These are phyloP conservation scores for Drosophila oshimai DNA, from an alignment of 1,140 invertebrate species.

Conservation along the genomic window DNA sequence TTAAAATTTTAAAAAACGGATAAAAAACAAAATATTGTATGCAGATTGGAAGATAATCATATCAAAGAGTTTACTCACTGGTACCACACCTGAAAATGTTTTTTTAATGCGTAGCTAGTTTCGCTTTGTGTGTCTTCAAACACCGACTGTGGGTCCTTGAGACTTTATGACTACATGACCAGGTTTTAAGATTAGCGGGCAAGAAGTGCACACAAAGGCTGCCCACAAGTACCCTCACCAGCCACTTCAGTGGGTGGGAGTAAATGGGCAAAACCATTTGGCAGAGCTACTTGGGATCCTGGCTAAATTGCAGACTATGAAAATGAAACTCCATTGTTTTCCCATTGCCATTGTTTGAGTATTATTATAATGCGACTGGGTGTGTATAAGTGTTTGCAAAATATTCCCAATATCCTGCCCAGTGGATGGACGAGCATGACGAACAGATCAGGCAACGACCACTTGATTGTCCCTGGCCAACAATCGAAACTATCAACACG, in stretches of 20 bases:
- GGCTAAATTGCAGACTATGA: slow-evolving; percentile 32
- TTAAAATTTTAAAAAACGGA: no score
- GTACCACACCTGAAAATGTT: no score
- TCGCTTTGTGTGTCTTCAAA: neutral
- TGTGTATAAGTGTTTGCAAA: slow-evolving; percentile 1
- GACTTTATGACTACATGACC: slow-evolving; percentile 18
- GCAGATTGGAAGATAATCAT: no score
- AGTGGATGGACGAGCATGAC: slow-evolving; percentile 13
- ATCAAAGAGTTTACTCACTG: no score
- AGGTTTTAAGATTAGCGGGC: slow-evolving; percentile 62
- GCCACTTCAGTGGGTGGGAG: neutral
- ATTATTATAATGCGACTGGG: slow-evolving; percentile 25
- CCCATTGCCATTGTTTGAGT: slow-evolving; percentile 50
- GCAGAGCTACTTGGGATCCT: slow-evolving; percentile 30
- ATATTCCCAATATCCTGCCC: slow-evolving; percentile 7
- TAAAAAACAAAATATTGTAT: no score
- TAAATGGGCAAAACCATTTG: slow-evolving; percentile 24
- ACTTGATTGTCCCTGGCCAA: neutral
- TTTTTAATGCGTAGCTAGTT: neutral
- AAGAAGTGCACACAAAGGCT: slow-evolving; percentile 46
- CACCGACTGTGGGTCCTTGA: slow-evolving; percentile 3
- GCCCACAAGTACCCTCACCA: slow-evolving; percentile 5
- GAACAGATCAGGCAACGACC: no score
- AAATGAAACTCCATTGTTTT: slow-evolving; percentile 50
- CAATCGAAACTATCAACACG: slow-evolving; percentile 32